Evolutionary conservation across 2,113 vertebrate genomes (phyloP).

Genomic region (Echinops telfairi): DNA sequence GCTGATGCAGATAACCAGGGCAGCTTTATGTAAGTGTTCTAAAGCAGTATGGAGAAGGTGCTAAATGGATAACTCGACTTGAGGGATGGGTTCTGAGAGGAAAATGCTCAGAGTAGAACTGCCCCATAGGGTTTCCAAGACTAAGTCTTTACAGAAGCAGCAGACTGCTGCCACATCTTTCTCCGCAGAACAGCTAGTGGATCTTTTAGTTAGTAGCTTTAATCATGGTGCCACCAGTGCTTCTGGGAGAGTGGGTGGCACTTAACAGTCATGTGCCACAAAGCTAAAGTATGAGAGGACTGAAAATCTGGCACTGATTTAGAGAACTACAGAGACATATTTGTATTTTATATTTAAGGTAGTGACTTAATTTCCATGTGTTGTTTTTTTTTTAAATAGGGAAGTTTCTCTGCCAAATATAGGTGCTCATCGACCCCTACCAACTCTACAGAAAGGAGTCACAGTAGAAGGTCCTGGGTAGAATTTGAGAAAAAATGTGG

Average conservation of each 20-base stretch:
- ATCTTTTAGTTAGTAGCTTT: not conserved
- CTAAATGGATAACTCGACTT: not conserved
- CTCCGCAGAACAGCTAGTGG: not conserved
- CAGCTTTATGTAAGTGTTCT: not conserved
- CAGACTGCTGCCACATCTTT: not conserved
- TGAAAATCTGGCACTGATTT: not conserved
- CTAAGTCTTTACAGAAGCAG: not conserved
- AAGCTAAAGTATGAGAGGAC: not conserved
- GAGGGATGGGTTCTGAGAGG: not conserved
- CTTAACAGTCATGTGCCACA: constrained; percentile 2
- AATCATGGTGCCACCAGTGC: not conserved
- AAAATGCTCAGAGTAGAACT: not conserved
- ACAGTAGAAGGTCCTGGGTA: too few species aligned
- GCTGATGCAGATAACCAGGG: not conserved
- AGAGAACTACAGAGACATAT: too few species aligned
- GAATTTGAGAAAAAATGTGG: too few species aligned
- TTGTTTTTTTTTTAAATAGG: too few species aligned
- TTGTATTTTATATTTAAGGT: too few species aligned
- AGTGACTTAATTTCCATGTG: too few species aligned
- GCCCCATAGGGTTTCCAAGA: not conserved
- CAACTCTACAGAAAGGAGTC: too few species aligned
- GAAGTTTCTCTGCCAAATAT: too few species aligned
- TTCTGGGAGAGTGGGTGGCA: not conserved
- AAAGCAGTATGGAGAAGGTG: not conserved
- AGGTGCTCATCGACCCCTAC: too few species aligned